Evolutionary conservation across 1,140 invertebrate species (phyloP), one percentile per base, ranked within the genome.

Genomic region (Araneus ventricosus): DNA sequence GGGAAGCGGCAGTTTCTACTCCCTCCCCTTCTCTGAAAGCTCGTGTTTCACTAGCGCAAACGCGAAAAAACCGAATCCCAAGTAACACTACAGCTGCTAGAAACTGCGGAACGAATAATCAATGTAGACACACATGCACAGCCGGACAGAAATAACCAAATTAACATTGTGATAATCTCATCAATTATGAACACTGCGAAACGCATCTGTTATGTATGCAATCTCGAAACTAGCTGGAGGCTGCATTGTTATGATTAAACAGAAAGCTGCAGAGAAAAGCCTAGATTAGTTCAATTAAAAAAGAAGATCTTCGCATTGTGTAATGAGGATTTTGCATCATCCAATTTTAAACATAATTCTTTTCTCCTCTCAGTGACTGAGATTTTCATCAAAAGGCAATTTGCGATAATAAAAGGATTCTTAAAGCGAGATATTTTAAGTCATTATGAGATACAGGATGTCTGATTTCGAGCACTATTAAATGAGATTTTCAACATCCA

Each of bases 331-430:
- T 84, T 22, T 86, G 52, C 30, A 52, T 45, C 87, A 37, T 88
- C 87, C 67, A 75, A 87, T 87, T 87, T 87, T 30, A 88, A 88
- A 75, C 61, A 59, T 27, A 45, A 88, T 88, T 88, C 87, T 41
- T 39, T 63, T 34, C 34, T 52, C 63, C 27, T 27, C 27, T n/a
- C 82, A 27, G n/a, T n/a, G 87, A 88, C 59, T 75, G 87, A 52
- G 87, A 88, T 88, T 88, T 87, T 88, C 87, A 88, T 88, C 87
- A 52, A 75, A 88, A 88, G 87, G 87, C 59, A 88, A 70, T 88
- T 88, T 88, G 30, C 87, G 87, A 45, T 88, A 88, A 88, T 88
- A 70, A 88, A 88, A 88, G 87, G 63, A 75, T 27, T 37, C 41
- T 59, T 88, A 67, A 75, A 88, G 61, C 87, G 30, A 82, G 39